These are phyloP conservation scores for Auanema freiburgensis DNA, from an alignment of 2,888 invertebrate species.

Conservation along the genomic window DNA sequence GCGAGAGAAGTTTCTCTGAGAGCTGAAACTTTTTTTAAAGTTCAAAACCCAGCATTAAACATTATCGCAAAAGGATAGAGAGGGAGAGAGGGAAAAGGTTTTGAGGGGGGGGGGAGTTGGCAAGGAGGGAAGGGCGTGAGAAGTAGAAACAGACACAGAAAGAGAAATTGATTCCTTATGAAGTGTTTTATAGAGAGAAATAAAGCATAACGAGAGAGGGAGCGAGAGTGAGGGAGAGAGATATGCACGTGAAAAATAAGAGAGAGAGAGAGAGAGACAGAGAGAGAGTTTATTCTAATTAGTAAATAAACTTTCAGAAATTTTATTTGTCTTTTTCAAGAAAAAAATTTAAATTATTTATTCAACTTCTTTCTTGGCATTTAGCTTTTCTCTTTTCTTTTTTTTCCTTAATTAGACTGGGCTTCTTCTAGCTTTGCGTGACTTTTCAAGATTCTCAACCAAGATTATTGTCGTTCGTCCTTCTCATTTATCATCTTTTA, in stretches of 20 bases:
- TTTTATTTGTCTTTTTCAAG: constrained; percentile 11
- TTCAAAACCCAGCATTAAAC: too few species aligned
- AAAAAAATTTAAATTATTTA: neutral
- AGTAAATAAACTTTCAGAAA: constrained; percentile 5
- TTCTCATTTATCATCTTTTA: too few species aligned
- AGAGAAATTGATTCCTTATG: constrained; percentile 2
- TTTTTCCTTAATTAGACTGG: too few species aligned
- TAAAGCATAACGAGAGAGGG: neutral
- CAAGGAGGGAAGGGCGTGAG: neutral
- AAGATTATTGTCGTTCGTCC: too few species aligned
- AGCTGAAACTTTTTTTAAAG: too few species aligned
- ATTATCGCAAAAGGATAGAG: too few species aligned
- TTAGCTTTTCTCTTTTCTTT: neutral
- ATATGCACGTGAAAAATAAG: neutral
- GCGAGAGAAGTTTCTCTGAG: too few species aligned
- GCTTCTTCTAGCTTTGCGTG: too few species aligned
- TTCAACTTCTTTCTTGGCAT: constrained; percentile 2
- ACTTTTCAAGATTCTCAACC: too few species aligned
- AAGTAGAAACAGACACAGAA: neutral
- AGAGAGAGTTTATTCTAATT: neutral
- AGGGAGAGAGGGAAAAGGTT: too few species aligned
- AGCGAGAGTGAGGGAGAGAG: neutral
- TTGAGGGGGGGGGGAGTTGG: too few species aligned
- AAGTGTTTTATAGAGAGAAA: neutral
- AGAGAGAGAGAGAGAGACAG: too few species aligned